Evolutionary conservation across 2,888 invertebrate genomes (phyloP), one percentile per base, ranked within the genome.

Genomic region (Platypus cylindrus): DNA sequence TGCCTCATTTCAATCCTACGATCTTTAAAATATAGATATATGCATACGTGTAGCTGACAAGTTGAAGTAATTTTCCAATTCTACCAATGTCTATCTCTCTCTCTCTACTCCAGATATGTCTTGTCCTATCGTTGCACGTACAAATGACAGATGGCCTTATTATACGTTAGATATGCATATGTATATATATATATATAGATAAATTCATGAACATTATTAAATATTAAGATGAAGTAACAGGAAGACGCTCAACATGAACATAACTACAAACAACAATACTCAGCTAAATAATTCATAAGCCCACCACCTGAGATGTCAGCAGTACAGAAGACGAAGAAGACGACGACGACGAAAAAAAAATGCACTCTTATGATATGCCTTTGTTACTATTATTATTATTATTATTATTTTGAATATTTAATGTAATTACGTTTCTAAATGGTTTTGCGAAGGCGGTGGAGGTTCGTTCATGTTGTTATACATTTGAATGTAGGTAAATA

Each of bases 81-180:
- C n/a, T n/a, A n/a, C n/a, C n/a, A n/a, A n/a, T n/a, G n/a, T n/a
- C n/a, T n/a, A n/a, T n/a, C n/a, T n/a, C n/a, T n/a, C n/a, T n/a
- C n/a, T n/a, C n/a, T n/a, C n/a, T 45, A 45, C 42, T 47, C 47
- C 41, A 45, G 45, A 47, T 47, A 45, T 41, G 47, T 47, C 46
- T 41, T 40, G 41, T 46, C 35, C 40, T 40, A 36, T 40, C 38
- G 24, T 24, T 30, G 44, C n/a, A n/a, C n/a, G n/a, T n/a, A n/a
- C n/a, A n/a, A n/a, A n/a, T 44, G 47, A 46, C 43, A 44, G 45
- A 47, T 45, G 46, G 46, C 41, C 45, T 43, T 47, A 47, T 47
- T 47, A 45, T 47, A 45, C 46, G n/a, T n/a, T n/a, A n/a, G n/a
- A n/a, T n/a, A n/a, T n/a, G n/a, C n/a, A n/a, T n/a, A n/a, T n/a